Evolutionary conservation across 2,797 vertebrate species (phyloP), one percentile per base, ranked within the genome.

Genomic region (Cheirogaleus major): DNA sequence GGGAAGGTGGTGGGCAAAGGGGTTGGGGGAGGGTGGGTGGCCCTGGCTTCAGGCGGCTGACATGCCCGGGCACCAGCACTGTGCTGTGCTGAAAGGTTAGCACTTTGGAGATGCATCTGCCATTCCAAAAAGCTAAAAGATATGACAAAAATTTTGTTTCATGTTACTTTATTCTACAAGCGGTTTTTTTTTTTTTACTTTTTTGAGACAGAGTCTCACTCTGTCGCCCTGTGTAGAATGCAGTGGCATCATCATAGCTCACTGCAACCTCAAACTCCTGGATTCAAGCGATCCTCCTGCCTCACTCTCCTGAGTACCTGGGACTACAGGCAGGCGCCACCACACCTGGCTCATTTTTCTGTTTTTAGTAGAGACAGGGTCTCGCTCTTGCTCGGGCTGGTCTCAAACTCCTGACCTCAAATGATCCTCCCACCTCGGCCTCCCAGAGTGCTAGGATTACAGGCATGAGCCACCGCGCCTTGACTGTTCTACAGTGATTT

Each of bases 21-120:
- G 3, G 7, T 32, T 2, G 61, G 30, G 30, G 15, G 63, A 65
- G 13, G 27, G 59, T 32, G 32, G 63, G 6, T 6, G 11, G 32
- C 32, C 83, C 25, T 17, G 69, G 11, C 27, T 52, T 59, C 12
- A 8, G 84, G 65, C 4, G 22, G 27, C 65, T 73, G 7, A 4
- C 0, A 6, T 2, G 6, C 15, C 27, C 35, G 45, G 14, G 22
- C 27, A 25, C 50, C 41, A 7, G 23, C 7, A 1, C 55, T 1
- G 8, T 5, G 35, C 25, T n/a, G 9, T 23, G 38, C 55, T 87
- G n/a, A 52, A 70, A n/a, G 15, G 25, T 6, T 1, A 11, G 20
- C 22, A 57, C 45, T 88, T 70, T 67, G 41, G 45, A 85, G 45
- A 50, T 38, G 67, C 9, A 5, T 2, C 3, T 12, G 4, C 27